Conservation (phyloP, 2,888 invertebrate genomes). For the Therioaphis trifolii region DNA sequence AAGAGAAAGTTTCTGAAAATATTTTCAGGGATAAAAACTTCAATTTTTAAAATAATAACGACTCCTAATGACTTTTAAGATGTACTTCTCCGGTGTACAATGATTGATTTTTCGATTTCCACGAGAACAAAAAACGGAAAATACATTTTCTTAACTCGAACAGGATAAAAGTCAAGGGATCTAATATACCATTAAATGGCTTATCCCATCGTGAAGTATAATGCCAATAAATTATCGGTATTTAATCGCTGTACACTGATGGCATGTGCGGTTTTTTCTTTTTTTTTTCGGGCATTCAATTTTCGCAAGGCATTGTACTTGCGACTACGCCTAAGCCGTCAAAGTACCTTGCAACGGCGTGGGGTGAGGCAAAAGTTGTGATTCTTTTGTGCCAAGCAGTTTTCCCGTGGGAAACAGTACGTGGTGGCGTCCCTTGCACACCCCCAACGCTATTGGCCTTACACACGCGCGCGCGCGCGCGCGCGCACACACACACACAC, state of each 20-base stretch:
- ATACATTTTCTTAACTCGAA: not conserved
- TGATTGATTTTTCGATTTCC: too few species aligned
- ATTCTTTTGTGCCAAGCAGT: conserved; percentile 59
- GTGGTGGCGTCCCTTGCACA: conserved; percentile 40
- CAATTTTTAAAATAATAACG: too few species aligned
- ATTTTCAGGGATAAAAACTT: too few species aligned
- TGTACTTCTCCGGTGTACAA: too few species aligned
- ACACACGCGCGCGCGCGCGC: not conserved
- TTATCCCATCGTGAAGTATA: not conserved
- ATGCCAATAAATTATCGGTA: conserved; percentile 18
- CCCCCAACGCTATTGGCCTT: too few species aligned
- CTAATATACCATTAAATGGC: not conserved
- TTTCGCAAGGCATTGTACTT: conserved; percentile 37
- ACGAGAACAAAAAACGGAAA: not conserved
- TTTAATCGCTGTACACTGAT: conserved; percentile 30
- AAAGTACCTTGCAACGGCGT: conserved; percentile 7
- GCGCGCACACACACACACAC: not conserved
- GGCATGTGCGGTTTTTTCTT: not conserved
- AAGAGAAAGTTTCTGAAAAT: too few species aligned
- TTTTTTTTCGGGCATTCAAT: conserved; percentile 15
- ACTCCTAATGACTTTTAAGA: too few species aligned
- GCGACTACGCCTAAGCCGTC: conserved; percentile 33
- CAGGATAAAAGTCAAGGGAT: not conserved
- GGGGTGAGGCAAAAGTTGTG: conserved; percentile 50
- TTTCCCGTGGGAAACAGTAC: conserved; percentile 61